Conservation (phyloP, 2,888 invertebrate species). For the Perdita meconis region DNA sequence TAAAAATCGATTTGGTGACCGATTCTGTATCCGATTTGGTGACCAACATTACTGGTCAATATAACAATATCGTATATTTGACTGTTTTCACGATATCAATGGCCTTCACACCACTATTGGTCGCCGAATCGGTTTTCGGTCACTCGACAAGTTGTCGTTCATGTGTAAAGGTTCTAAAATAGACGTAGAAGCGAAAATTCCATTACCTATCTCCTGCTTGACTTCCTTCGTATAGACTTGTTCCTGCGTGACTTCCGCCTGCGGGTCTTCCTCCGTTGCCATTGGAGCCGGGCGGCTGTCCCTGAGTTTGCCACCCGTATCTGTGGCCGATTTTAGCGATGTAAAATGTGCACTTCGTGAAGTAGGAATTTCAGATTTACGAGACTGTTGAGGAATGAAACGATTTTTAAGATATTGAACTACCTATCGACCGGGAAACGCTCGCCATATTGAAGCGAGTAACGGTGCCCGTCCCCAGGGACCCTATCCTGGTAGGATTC, state of each 20-base stretch:
- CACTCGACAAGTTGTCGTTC: no score
- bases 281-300: constrained; percentile 57
- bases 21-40: no score
- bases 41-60: no score
- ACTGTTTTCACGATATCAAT: no score
- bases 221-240: constrained; percentile 50
- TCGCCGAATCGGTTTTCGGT: no score
- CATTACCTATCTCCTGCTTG: constrained; percentile 69
- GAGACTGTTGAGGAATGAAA: neutral
- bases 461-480: constrained; percentile 60
- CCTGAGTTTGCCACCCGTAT: constrained; percentile 71
- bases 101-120: no score
- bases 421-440: constrained; percentile 76
- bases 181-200: no score
- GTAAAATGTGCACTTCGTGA: neutral
- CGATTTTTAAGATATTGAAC: neutral
- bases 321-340: constrained; percentile 31
- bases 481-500: constrained; percentile 57
- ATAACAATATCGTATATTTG: no score
- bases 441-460: constrained; percentile 68
- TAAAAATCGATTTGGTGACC: no score
- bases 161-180: no score
- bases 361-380: neutral
- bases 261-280: constrained; percentile 52
- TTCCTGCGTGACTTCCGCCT: constrained; percentile 43